Base-by-base conservation (phyloP, 1,140 invertebrate genomes). In the Thaumetopoea pityocampa region DNA sequence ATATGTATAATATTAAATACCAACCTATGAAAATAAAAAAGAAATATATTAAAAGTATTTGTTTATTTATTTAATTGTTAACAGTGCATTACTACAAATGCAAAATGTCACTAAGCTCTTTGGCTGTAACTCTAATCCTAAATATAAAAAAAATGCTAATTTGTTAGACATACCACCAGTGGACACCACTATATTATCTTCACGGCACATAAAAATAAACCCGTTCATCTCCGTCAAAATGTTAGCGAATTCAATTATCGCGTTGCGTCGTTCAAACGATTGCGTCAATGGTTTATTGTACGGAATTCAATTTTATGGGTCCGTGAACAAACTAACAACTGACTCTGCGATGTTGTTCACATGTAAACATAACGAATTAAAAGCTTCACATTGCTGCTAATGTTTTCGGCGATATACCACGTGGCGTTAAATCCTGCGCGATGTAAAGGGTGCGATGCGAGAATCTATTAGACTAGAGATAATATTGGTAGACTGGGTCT, bases 401-500 rank as follows among this genome's bases (percentile, higher is more conserved):
- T 37, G 34, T 26, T 36, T 34, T 11, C 24, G 27, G 8, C 35
- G 36, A 32, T 20, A 35, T 26, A 11, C 23, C n/a, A 18, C 10
- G 36, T 23, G 11, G 38, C 14, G 20, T n/a, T 30, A 24, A 27
- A 33, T 28, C 29, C 27, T 27, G 17, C 10, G 18, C 38, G 33
- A 27, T 51, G 32, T 12, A 35, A 37, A 36, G 19, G 45, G 26
- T 40, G 42, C 28, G 19, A 26, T 27, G 36, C 18, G 27, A 28
- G 20, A 16, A 12, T 35, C 28, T 5, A 15, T 41, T 24, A 37
- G 18, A 9, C 17, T 57, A 55, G 49, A 49, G 32, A 54, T 44
- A 59, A 65, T 46, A 56, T 63, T 60, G 49, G 36, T 48, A 40
- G 33, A 28, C 4, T 16, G 32, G 43, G 34, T 66, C 45, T 38